Percentiles rank a stretch among this genome's conserved stretches.
phyloP scores from a whole-genome alignment of 2,113 vertebrate genomes.

The Charadrius vociferus region DNA sequence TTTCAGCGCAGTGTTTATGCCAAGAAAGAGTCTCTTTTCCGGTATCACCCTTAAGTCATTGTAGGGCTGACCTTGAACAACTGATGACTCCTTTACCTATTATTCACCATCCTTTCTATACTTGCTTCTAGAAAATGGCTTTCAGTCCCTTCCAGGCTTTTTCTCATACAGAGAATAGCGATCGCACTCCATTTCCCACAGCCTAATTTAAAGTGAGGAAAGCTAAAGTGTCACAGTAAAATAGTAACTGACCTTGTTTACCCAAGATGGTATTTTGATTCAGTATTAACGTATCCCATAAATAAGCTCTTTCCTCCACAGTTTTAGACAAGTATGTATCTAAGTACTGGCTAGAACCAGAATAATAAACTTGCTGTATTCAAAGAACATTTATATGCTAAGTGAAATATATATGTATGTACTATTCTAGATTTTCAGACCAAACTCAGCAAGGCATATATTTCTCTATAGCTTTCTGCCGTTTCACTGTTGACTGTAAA shows the following conservation, averaged over 20 bases:
- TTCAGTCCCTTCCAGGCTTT: neutral
- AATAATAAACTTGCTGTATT: neutral
- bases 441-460: neutral
- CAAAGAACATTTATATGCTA: neutral
- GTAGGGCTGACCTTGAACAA: neutral
- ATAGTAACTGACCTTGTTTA: constrained; percentile 32
- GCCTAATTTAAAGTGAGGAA: neutral
- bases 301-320: neutral
- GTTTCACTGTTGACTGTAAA: neutral
- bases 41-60: neutral
- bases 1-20: neutral
- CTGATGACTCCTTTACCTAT: neutral
- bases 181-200: neutral
- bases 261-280: neutral
- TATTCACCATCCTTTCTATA: neutral
- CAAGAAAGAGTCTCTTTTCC: neutral
- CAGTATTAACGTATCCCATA: neutral
- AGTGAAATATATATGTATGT: neutral
- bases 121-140: neutral
- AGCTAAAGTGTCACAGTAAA: neutral
- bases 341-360: neutral
- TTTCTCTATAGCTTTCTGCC: neutral
- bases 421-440: neutral
- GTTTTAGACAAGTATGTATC: neutral
- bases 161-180: neutral